A percentile compares a stretch with the other conserved stretches of the same genome.
These are phyloP conservation scores for Xestia c-nigrum DNA, from an alignment of 2,888 invertebrate species.

Conservation along the genomic window DNA sequence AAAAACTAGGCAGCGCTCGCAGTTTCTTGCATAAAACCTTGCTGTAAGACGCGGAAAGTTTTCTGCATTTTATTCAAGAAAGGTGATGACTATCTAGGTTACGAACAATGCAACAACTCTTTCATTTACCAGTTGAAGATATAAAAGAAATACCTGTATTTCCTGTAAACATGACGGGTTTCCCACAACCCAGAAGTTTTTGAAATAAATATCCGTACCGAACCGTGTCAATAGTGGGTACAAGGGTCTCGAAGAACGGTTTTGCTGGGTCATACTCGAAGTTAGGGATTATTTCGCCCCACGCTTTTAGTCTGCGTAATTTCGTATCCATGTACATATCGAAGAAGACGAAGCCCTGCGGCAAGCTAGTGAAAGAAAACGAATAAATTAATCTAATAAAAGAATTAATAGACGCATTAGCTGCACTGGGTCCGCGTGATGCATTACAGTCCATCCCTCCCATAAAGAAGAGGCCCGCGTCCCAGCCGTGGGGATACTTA, in stretches of 20 bases:
- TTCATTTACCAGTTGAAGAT: background rate
- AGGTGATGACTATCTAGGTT: background rate
- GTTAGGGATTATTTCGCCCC: constrained; percentile 94
- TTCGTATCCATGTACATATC: constrained; percentile 94
- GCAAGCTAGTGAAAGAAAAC: constrained; percentile 89
- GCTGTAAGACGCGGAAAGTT: background rate
- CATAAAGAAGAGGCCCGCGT: background rate
- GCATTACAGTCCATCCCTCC: background rate
- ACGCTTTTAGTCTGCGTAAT: constrained; percentile 93
- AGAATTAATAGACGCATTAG: background rate
- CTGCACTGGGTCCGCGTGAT: background rate
- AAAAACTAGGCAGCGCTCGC: background rate
- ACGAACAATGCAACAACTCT: background rate
- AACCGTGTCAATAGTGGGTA: constrained; percentile 97
- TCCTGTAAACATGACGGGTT: constrained; percentile 97
- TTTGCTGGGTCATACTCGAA: constrained; percentile 93
- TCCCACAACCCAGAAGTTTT: constrained; percentile 92
- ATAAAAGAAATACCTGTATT: constrained; percentile 91
- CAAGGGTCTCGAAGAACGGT: constrained; percentile 97
- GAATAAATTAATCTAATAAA: background rate
- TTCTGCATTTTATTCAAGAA: background rate
- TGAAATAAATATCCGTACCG: constrained; percentile 96
- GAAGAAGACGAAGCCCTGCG: constrained; percentile 93
- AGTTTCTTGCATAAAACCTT: background rate
- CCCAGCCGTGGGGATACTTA: background rate